A percentile compares a stretch with the other conserved stretches of the same genome.
Evolutionary conservation across 2,797 vertebrate genomes (phyloP).

Genomic region (Leptodactylus fallax): DNA sequence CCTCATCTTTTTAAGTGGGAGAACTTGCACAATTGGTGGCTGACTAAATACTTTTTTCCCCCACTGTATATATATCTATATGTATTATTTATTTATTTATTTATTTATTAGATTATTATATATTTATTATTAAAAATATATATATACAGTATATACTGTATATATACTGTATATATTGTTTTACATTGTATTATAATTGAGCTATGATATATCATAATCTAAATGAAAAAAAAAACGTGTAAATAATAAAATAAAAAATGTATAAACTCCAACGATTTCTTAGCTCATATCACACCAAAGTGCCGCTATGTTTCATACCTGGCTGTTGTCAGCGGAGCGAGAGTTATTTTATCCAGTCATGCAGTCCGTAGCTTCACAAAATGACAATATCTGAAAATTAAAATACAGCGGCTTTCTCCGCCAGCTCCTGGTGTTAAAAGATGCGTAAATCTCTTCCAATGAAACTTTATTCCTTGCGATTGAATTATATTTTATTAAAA

Average conservation of each 20-base stretch:
- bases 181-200: not conserved
- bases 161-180: too few relatives aligned
- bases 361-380: constrained; percentile 36
- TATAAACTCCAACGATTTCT: not conserved
- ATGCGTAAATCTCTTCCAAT: constrained; percentile 67
- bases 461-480: constrained; percentile 52
- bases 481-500: constrained; percentile 73
- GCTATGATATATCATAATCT: too few relatives aligned
- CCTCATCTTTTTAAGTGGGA: too few relatives aligned
- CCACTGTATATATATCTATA: too few relatives aligned
- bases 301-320: not conserved
- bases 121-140: too few relatives aligned
- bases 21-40: too few relatives aligned
- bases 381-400: constrained; percentile 67
- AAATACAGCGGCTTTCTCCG: constrained; percentile 66
- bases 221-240: not conserved
- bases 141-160: too few relatives aligned
- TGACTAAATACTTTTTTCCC: too few relatives aligned
- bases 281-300: constrained; percentile 1
- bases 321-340: constrained; percentile 8
- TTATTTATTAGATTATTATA: not conserved
- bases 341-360: constrained; percentile 50
- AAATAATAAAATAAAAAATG: not conserved
- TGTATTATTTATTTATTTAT: too few relatives aligned
- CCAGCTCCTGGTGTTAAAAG: constrained; percentile 66